phyloP scores from a whole-genome alignment of 1,140 invertebrate species.

The Dendroctonus valens region DNA sequence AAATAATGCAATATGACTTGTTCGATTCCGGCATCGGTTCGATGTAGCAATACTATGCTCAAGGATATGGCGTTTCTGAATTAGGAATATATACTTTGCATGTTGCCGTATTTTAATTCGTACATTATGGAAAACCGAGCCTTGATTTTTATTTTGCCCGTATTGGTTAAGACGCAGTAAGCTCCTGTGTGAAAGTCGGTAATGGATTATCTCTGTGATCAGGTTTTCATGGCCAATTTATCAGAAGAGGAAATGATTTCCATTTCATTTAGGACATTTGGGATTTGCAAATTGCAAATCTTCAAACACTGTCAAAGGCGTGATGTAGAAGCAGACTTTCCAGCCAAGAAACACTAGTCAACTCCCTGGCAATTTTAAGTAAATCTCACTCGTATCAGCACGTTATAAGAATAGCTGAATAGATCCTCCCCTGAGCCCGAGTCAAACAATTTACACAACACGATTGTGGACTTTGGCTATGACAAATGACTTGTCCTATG shows the following conservation, averaged over 20 bases:
- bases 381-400: no score
- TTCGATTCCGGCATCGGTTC: slow-evolving; percentile 27
- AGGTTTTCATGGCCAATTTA: background rate
- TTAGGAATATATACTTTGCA: slow-evolving; percentile 26
- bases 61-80: slow-evolving; percentile 22
- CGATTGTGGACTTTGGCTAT: slow-evolving; percentile 3
- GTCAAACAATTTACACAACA: no score
- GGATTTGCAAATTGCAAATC: no score
- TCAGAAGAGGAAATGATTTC: no score
- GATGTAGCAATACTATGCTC: slow-evolving; percentile 16
- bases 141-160: slow-evolving; percentile 18
- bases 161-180: slow-evolving; percentile 14
- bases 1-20: slow-evolving; percentile 27
- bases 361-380: no score
- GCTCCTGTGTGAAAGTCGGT: slow-evolving; percentile 8
- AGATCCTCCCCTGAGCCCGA: no score
- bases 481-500: slow-evolving; percentile 19
- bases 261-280: no score
- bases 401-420: no score
- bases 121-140: slow-evolving; percentile 15
- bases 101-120: slow-evolving; percentile 18
- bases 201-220: background rate
- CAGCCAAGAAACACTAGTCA: no score
- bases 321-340: no score
- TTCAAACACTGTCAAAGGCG: no score